Base-by-base conservation (phyloP, 2,888 invertebrate species). In the Leucania comma region DNA sequence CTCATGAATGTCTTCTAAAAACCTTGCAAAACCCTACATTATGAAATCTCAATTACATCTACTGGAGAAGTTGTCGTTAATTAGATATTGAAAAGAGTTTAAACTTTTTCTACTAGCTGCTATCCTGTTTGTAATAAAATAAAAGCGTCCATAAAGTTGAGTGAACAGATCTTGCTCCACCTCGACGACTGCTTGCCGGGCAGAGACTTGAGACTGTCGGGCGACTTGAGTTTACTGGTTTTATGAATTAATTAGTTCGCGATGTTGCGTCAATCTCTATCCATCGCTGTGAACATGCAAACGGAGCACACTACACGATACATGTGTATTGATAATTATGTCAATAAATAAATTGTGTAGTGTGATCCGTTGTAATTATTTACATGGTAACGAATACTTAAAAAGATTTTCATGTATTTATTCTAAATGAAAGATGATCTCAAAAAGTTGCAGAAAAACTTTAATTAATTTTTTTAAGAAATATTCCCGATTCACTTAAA, bases 81-180 rank as follows among this genome's bases (percentile, higher is more conserved):
- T 24, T 6, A 42, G 42, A 42, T 42, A 42, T 22, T 57, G 10
- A 12, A 58, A 51, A 51, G 17, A 58, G 42, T 63, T 53, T 56
- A 32, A 75, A 81, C 56, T 68, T 60, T 63, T 53, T 56, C 29
- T 29, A 68, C 57, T 8, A 38, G 32, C 50, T 38, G 26, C 17
- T 17, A 48, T 50, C 14, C 24, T 22, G 32, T 32, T 46, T 24
- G 35, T 46, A 20, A 81, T 64, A 29, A 60, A 70, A 60, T 60
- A 20, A 35, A 69, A 63, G 26, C 32, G 46, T n/a, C 42, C 35
- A 57, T 67, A 42, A 78, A 67, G 35, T 58, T 60, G 63, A 66
- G 66, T 42, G 24, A 57, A 56, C 20, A 58, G 59, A 66, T 66
- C 29, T 56, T n/a, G 50, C 51, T 35, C 32, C 57, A 26, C 32